These are phyloP conservation scores for Platygyra sinensis DNA, from an alignment of 64 coral and sea anemone species.

Conservation along the genomic window DNA sequence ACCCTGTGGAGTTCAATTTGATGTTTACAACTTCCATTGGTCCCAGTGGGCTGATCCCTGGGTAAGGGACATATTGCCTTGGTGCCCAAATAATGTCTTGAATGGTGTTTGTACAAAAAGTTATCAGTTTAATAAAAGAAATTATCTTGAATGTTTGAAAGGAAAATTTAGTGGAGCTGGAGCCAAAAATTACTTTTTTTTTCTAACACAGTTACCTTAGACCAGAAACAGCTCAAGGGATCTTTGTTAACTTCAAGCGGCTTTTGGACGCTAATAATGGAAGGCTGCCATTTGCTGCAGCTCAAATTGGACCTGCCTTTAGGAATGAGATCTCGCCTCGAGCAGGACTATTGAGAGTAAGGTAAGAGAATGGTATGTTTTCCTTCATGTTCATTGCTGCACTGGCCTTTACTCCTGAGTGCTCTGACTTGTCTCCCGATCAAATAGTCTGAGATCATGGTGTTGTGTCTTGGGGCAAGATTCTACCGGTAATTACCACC, in stretches of 20 bases:
- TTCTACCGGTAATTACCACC: too few relatives aligned
- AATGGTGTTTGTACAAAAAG: too few relatives aligned
- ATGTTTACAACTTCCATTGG: conserved; percentile 99
- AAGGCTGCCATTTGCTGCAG: conserved; percentile 91
- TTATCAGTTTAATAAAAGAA: too few relatives aligned
- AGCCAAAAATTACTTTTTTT: not conserved
- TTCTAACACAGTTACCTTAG: conserved; percentile 71
- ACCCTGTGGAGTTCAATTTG: conserved; percentile 94
- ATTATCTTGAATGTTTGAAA: too few relatives aligned
- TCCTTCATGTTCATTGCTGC: not conserved
- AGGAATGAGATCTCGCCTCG: conserved; percentile 99
- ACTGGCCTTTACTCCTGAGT: too few relatives aligned
- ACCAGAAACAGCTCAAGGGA: conserved; percentile 99
- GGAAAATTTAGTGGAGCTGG: too few relatives aligned
- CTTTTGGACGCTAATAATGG: conserved; percentile 97
- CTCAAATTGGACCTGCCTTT: conserved; percentile 94
- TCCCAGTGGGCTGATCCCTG: conserved; percentile 88
- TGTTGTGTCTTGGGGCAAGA: too few relatives aligned
- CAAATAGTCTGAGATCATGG: too few relatives aligned
- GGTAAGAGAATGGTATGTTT: conserved; percentile 39
- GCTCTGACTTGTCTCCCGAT: too few relatives aligned
- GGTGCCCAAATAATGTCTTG: not conserved
- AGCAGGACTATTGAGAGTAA: conserved; percentile 92
- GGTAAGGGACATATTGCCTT: conserved; percentile 61
- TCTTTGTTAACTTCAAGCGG: conserved; percentile 99